Base-by-base conservation (phyloP, 2,797 vertebrate species). In the Eidolon dupreanum region DNA sequence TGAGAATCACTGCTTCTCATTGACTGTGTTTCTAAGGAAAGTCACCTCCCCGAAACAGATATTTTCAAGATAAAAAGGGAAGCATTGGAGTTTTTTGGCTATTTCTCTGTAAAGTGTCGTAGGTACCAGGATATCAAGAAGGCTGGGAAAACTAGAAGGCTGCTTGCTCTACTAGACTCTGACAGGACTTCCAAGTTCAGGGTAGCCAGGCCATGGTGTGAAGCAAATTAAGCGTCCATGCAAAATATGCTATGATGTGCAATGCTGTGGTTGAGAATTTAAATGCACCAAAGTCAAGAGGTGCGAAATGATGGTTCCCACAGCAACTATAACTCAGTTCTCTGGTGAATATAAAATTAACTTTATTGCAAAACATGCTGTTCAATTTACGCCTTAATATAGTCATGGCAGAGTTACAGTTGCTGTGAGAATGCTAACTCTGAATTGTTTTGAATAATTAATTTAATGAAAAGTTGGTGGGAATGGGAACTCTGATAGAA, bases 271-370 rank as follows among this genome's bases (percentile, higher is more conserved):
- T n/a, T 94, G 90, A 86, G 71, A 96, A 94, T 97, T 98, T 98
- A 93, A 98, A 97, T 90, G 93, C 93, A 95, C 88, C 97, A 87
- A 96, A 98, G 97, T 96, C 90, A 94, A 96, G 96, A 96, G 94
- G 98, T 95, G 96, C 41, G 36, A 94, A 98, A 93, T 63, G 95
- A 98, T 96, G 97, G 97, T 97, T 97, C 97, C 98, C 97, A 96
- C 77, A 96, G 93, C 96, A 98, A 98, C 97, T 97, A 97, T 97
- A 98, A 95, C 97, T 97, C 96, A 97, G 95, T 79, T 91, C 97
- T 96, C 98, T 93, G 96, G 97, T 97, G 97, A 95, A 98, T 92
- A 93, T 96, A 97, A 97, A 98, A 97, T 98, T 97, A 98, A 98
- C 97, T 97, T 97, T 97, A 98, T 98, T 97, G 97, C 90, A 95